Evolutionary conservation across 30 jellyfish, hydroid and myxozoan genomes (phyloP).

Genomic region (Cassiopea xamachana): DNA sequence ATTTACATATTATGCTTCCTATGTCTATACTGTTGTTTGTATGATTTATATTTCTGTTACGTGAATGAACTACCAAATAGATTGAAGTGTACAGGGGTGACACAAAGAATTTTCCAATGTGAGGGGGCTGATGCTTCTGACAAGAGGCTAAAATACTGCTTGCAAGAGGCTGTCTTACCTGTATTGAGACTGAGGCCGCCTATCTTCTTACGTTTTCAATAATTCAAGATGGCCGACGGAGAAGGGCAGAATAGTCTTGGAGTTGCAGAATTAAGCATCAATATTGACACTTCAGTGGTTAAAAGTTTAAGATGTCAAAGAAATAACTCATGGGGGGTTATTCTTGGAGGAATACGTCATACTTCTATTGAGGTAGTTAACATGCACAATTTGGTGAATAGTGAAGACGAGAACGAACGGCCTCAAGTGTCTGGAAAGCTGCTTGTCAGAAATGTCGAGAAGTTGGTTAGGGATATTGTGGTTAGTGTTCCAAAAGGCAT

Average conservation of each 20-base stretch:
- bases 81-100: too few species aligned
- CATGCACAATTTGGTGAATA: not conserved
- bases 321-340: conserved; percentile 52
- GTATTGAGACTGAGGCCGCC: too few species aligned
- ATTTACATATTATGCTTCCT: too few species aligned
- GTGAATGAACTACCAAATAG: too few species aligned
- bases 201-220: not conserved
- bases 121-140: too few species aligned
- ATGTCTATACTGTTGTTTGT: too few species aligned
- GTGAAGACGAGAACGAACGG: not conserved
- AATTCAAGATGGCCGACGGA: not conserved
- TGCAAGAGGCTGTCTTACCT: too few species aligned
- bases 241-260: not conserved
- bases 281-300: conserved; percentile 4
- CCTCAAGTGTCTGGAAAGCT: not conserved
- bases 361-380: not conserved
- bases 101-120: too few species aligned
- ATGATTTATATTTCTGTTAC: too few species aligned
- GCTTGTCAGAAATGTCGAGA: not conserved
- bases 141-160: too few species aligned
- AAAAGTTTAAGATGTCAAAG: not conserved
- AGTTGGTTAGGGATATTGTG: not conserved
- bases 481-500: conserved; percentile 32
- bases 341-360: conserved; percentile 12
- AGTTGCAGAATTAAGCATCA: not conserved